Evolutionary conservation across 2,113 vertebrate genomes (phyloP).

Genomic region (Atractosteus spatula): DNA sequence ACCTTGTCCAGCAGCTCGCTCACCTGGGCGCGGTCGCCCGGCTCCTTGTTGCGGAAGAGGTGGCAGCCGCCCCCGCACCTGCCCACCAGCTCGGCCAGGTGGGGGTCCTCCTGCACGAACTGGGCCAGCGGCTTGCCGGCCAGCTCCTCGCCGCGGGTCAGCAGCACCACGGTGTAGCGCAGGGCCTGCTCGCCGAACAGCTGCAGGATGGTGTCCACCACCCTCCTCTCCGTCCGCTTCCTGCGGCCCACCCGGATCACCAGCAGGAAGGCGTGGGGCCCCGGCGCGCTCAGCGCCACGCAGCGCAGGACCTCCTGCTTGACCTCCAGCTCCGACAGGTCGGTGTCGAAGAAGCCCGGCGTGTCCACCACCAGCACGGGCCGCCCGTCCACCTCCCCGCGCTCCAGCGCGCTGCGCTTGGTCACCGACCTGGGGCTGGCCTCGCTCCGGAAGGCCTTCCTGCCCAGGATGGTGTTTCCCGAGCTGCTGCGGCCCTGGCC

Average conservation of each 20-base stretch:
- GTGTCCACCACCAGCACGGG: not conserved
- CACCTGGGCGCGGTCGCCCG: not conserved
- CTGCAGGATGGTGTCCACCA: not conserved
- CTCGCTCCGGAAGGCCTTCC: too few species aligned
- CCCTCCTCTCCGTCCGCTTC: not conserved
- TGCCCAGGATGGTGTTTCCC: too few species aligned
- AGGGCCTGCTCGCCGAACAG: not conserved
- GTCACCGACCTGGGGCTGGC: too few species aligned
- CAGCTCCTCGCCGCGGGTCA: not conserved
- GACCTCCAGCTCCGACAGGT: not conserved
- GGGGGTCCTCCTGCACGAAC: not conserved
- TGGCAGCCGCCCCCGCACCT: not conserved
- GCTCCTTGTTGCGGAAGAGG: not conserved
- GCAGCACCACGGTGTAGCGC: not conserved
- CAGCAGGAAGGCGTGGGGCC: not conserved
- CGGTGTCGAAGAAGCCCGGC: not conserved
- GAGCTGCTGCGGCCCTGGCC: too few species aligned
- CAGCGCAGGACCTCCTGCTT: not conserved
- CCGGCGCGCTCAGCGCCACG: not conserved
- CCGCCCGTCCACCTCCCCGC: not conserved
- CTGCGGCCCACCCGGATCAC: not conserved
- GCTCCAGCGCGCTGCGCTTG: too few species aligned
- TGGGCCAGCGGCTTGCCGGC: not conserved
- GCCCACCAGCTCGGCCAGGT: not conserved
- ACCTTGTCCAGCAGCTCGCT: not conserved